These are phyloP conservation scores for Chymomyza costata DNA, from an alignment of 1,140 invertebrate species.

Conservation along the genomic window DNA sequence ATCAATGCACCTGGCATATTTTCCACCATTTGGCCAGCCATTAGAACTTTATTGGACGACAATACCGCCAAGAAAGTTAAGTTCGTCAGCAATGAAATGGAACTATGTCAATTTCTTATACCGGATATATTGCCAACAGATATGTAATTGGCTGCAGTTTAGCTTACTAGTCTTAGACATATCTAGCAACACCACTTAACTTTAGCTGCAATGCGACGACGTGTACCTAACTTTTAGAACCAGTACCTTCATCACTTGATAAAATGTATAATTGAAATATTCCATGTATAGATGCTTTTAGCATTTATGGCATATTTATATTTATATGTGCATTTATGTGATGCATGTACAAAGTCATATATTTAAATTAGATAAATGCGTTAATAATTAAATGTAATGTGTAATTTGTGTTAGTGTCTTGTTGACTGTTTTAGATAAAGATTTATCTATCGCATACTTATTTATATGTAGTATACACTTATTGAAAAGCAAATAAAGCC, in stretches of 20 bases:
- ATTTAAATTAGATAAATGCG: conserved; percentile 30
- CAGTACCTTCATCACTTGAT: conserved; percentile 68
- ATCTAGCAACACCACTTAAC: conserved; percentile 49
- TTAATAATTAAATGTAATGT: conserved; percentile 46
- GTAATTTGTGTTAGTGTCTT: conserved; percentile 44
- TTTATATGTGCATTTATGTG: too few relatives aligned
- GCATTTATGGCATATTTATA: too few relatives aligned
- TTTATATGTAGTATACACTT: conserved; percentile 36
- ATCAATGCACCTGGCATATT: conserved; percentile 84
- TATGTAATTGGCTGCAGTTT: conserved; percentile 75
- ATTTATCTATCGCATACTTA: conserved; percentile 41
- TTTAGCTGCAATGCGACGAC: conserved; percentile 23
- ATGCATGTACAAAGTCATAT: conserved; percentile 56
- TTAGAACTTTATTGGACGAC: conserved; percentile 85
- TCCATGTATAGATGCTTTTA: too few relatives aligned
- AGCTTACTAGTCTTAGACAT: conserved; percentile 43
- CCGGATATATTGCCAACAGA: conserved; percentile 84
- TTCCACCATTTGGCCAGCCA: conserved; percentile 84
- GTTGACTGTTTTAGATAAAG: conserved; percentile 62
- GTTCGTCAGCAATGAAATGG: conserved; percentile 82
- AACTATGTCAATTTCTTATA: conserved; percentile 84
- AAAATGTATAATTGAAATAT: too few relatives aligned
- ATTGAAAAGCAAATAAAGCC: too few relatives aligned
- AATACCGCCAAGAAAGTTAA: conserved; percentile 84
- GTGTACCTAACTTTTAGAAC: conserved; percentile 42